Percentiles rank a stretch among this genome's conserved stretches.
Conservation (phyloP, 2,888 invertebrate species). For the Plusia festucae region DNA sequence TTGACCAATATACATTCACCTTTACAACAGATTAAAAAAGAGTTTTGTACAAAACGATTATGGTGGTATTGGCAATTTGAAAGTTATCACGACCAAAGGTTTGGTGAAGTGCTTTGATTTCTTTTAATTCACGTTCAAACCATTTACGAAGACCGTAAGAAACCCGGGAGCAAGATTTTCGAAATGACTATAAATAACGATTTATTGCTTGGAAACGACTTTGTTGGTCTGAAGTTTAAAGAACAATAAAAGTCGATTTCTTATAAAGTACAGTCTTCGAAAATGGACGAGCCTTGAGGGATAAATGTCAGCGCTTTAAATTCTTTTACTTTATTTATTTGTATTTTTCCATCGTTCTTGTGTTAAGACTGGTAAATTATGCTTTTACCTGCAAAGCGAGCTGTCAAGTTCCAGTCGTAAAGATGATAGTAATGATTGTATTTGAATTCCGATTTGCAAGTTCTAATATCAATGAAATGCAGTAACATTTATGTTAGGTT, state of each 20-base stretch:
- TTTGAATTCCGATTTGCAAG: constrained; percentile 1
- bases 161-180: constrained; percentile 40
- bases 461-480: constrained; percentile 16
- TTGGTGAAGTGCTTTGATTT: constrained; percentile 13
- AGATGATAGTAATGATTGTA: constrained; percentile 3
- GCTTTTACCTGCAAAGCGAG: constrained; percentile 14
- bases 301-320: constrained; percentile 61
- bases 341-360: constrained; percentile 41
- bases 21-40: too few species aligned
- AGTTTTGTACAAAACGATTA: not conserved
- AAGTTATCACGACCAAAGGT: not conserved
- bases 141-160: constrained; percentile 44
- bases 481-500: constrained; percentile 20
- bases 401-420: constrained; percentile 9
- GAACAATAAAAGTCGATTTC: constrained; percentile 61
- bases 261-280: constrained; percentile 27
- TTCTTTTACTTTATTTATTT: constrained; percentile 66
- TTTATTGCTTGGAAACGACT: constrained; percentile 63
- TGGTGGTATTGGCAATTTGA: not conserved
- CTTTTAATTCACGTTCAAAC: constrained; percentile 56
- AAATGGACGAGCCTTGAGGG: constrained; percentile 49
- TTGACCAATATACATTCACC: constrained; percentile 34
- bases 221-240: constrained; percentile 57
- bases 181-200: constrained; percentile 58
- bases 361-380: constrained; percentile 20